Conservation (phyloP, 2,797 vertebrate species). For the Vipera latastei region DNA sequence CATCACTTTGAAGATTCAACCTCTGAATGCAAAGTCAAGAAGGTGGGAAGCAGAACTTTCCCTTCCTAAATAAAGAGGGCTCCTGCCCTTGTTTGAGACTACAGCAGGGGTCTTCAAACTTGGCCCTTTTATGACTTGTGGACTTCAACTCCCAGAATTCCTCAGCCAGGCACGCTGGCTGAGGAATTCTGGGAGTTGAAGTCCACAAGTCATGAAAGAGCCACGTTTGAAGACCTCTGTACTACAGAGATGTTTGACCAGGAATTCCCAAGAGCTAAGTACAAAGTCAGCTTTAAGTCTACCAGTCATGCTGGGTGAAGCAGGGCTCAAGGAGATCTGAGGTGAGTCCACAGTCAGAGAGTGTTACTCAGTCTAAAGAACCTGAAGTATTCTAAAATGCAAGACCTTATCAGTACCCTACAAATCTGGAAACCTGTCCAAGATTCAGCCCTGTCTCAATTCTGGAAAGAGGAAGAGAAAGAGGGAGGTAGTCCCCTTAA, state of each 20-base stretch:
- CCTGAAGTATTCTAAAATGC: neutral
- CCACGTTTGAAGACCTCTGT: too few species aligned
- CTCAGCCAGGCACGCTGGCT: too few species aligned
- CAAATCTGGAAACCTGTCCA: neutral
- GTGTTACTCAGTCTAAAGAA: neutral
- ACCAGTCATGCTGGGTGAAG: neutral
- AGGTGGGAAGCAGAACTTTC: neutral
- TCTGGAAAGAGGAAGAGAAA: neutral
- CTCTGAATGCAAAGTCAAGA: neutral
- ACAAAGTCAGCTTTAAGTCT: neutral
- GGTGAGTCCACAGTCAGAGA: neutral
- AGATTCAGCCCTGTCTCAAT: neutral
- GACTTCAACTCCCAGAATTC: too few species aligned
- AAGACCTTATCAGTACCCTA: neutral
- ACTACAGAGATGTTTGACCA: too few species aligned
- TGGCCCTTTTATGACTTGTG: too few species aligned
- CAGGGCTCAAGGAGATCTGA: neutral
- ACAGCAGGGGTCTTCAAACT: too few species aligned
- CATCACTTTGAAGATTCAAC: slow-evolving; percentile 28
- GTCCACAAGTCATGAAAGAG: too few species aligned
- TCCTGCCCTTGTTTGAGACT: neutral
- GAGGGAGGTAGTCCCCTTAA: neutral
- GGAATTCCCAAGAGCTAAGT: neutral
- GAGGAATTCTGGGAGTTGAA: too few species aligned
- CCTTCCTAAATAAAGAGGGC: neutral